Evolutionary conservation across 2,888 invertebrate species (phyloP), one percentile per base, ranked within the genome.

Genomic region (Sinohyriopsis cumingii): DNA sequence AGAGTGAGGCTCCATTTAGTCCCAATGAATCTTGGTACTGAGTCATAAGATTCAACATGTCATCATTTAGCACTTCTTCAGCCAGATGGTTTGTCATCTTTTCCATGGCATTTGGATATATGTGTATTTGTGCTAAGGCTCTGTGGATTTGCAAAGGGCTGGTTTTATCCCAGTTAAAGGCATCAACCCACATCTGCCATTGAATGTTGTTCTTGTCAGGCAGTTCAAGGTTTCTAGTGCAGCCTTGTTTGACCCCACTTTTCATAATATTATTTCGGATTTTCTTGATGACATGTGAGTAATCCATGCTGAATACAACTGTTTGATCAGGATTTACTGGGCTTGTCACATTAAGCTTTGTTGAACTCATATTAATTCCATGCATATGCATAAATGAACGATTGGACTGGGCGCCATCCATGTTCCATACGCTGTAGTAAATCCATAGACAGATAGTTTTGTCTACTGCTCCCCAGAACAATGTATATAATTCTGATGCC

Each of bases 61-160:
- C 71, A 12, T 9, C 28, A 33, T 73, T 64, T 6, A 80, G 63
- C 4, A 77, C 77, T 53, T 80, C 77, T 57, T 77, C 77, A 15
- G 77, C 78, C 19, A 78, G 56, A 54, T 75, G 73, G 55, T 78
- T 80, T 20, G 75, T 68, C 78, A 78, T 75, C 62, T 76, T 72
- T 20, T 64, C 65, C 7, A 68, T 66, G 18, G 67, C 54, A 45
- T 59, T 76, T 22, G 71, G 75, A 63, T 65, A 70, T 4, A 74
- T 33, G 28, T 77, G 74, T 45, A 71, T 71, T 61, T 73, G 67
- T 22, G 70, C 72, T 18, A 80, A 68, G 22, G 55, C 63, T 63
- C 65, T 65, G 61, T 78, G 77, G 15, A 78, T 65, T 65, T 74
- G 67, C 7, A 76, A 24, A 9, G 67, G 66, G 63, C 78, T 74